These are phyloP conservation scores for Cataglyphis hispanica DNA, from an alignment of 1,140 invertebrate genomes.

Conservation along the genomic window DNA sequence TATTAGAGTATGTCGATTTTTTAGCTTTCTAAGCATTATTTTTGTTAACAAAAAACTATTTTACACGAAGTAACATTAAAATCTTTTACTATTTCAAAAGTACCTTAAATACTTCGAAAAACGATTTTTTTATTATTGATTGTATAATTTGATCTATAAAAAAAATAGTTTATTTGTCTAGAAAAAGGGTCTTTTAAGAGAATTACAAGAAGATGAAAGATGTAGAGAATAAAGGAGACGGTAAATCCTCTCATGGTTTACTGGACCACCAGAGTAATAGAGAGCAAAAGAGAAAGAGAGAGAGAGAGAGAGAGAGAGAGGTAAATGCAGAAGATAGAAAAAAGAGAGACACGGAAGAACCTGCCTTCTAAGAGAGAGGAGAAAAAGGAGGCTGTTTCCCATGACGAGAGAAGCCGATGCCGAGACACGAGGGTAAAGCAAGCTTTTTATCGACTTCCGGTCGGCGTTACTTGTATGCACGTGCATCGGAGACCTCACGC, in stretches of 20 bases:
- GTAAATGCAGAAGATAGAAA: not conserved
- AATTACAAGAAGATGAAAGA: not conserved
- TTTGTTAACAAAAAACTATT: no score
- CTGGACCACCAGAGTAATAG: constrained; percentile 43
- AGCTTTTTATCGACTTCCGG: constrained; percentile 87
- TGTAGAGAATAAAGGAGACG: constrained; percentile 38
- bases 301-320: constrained; percentile 3
- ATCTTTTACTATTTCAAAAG: no score
- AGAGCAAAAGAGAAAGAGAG: constrained; percentile 14
- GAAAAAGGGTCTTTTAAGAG: not conserved
- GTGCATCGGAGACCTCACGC: constrained; percentile 78
- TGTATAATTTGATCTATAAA: no score
- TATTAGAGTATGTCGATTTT: no score
- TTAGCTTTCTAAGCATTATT: no score
- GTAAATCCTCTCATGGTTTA: constrained; percentile 29
- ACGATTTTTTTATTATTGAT: no score
- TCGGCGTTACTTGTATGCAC: constrained; percentile 85
- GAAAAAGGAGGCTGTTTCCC: constrained; percentile 73
- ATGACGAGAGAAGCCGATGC: constrained; percentile 78
- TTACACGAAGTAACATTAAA: no score
- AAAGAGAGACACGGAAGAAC: constrained; percentile 49
- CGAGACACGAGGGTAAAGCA: constrained; percentile 86
- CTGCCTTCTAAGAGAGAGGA: constrained; percentile 22
- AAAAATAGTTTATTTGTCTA: not conserved
- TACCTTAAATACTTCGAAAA: no score